Base-by-base conservation (phyloP, 2,797 vertebrate species). In the Glyptemys insculpta region DNA sequence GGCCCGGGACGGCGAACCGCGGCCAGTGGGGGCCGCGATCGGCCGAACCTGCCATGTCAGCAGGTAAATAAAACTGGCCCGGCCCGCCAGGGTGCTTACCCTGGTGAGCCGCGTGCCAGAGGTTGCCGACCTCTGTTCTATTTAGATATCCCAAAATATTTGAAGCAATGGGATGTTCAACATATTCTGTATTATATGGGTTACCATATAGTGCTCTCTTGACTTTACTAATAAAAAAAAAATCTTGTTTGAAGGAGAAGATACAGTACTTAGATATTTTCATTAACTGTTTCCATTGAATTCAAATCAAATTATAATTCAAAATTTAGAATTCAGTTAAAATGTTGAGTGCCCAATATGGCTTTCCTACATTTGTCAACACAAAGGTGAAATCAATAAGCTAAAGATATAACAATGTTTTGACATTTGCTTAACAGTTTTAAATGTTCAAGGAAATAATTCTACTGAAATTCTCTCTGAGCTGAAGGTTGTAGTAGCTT, bases 251-350 rank as follows among this genome's bases (percentile, higher is more conserved):
- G 23, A 18, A 82, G 29, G 12, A 86, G 49, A 37, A 72, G n/a
- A n/a, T 49, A 4, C 49, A 84, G 41, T 80, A 78, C 47, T 93
- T 80, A 52, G 4, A 50, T 12, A 1, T 3, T 41, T 1, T 83
- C 21, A 86, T 84, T 92, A 74, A 96, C 56, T 68, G 8, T 1
- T 93, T 95, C 31, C 85, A 41, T 41, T 54, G 76, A 87, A 90
- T 44, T 96, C 14, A 93, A 95, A 95, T 16, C 2, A 56, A 72
- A 87, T 41, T 85, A 31, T 34, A 79, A 83, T 15, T 41, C 50
- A 89, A 83, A 53, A 78, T 91, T 50, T 81, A 50, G 56, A 93
- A 62, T 1, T 8, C 2, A 54, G 23, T 56, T 86, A 12, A 83
- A 76, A 47, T 41, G 1, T 56, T 79, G 90, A 50, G 7, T 78